Conservation (phyloP, 2,797 vertebrate species). For the Cottoperca gobio region DNA sequence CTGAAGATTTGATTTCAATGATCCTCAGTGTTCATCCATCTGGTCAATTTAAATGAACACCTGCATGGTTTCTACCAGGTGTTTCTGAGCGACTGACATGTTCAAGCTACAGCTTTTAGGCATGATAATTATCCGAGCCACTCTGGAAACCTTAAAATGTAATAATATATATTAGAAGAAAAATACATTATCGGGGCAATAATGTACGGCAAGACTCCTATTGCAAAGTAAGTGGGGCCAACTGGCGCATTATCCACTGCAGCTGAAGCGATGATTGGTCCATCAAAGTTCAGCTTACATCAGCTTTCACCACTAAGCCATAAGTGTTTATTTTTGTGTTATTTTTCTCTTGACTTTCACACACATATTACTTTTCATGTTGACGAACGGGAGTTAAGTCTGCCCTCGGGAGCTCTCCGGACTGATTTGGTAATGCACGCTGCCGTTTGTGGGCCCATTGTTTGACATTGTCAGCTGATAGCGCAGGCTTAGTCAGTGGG, state of each 20-base stretch:
- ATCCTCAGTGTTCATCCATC: background rate
- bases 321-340: constrained; percentile 69
- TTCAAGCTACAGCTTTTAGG: background rate
- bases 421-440: constrained; percentile 53
- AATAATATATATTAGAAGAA: background rate
- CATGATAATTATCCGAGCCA: constrained; percentile 6
- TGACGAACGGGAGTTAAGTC: constrained; percentile 52
- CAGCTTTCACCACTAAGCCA: constrained; percentile 63
- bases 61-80: constrained; percentile 11
- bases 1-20: constrained; percentile 28
- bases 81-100: constrained; percentile 14
- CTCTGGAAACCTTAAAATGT: constrained; percentile 5
- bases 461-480: constrained; percentile 78
- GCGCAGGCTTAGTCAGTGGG: constrained; percentile 68
- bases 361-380: constrained; percentile 61
- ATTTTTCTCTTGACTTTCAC: constrained; percentile 51
- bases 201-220: background rate
- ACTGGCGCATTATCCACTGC: constrained; percentile 24
- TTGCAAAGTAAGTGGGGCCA: constrained; percentile 18
- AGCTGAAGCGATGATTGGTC: constrained; percentile 48
- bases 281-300: constrained; percentile 57
- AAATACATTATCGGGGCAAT: background rate
- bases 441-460: constrained; percentile 69
- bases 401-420: constrained; percentile 57
- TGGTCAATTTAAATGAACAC: background rate